phyloP scores from a whole-genome alignment of 2,888 invertebrate genomes.

The Phasia obesa region DNA sequence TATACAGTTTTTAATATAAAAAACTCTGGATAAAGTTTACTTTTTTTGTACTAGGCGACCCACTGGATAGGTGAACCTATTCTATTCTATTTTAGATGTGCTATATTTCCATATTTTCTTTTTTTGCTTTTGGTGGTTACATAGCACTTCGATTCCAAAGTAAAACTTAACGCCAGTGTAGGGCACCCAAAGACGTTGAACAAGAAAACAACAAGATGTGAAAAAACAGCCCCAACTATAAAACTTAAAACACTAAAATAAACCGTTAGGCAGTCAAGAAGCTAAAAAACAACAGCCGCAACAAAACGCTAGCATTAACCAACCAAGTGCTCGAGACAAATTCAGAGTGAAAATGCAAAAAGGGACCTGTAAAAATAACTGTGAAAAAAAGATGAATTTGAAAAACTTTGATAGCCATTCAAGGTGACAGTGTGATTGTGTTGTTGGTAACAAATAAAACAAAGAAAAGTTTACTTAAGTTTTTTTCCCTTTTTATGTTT shows the following conservation, averaged over 20 bases:
- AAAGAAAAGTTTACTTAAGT: slow-evolving; percentile 1
- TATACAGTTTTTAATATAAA: too few species aligned
- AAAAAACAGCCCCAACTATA: slow-evolving; percentile 15
- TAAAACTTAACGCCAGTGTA: too few species aligned
- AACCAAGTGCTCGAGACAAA: slow-evolving; percentile 45
- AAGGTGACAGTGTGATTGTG: slow-evolving; percentile 65
- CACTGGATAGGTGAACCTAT: too few species aligned
- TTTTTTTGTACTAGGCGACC: too few species aligned
- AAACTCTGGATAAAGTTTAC: too few species aligned
- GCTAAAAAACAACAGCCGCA: slow-evolving; percentile 59
- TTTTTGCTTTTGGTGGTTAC: too few species aligned
- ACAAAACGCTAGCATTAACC: slow-evolving; percentile 29
- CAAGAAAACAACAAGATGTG: slow-evolving; percentile 11
- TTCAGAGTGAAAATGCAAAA: slow-evolving; percentile 27
- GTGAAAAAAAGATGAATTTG: slow-evolving; percentile 22
- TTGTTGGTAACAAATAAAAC: slow-evolving; percentile 29
- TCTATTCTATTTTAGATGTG: too few species aligned
- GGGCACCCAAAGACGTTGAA: background rate
- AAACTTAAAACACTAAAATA: slow-evolving; percentile 60
- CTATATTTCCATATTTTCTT: too few species aligned
- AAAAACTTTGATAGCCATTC: slow-evolving; percentile 68
- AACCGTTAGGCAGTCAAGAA: slow-evolving; percentile 67
- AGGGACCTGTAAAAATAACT: slow-evolving; percentile 4
- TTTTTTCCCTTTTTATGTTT: slow-evolving; percentile 28
- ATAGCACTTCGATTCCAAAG: too few species aligned